Percentiles rank a stretch among this genome's conserved stretches.
Evolutionary conservation across 2,888 invertebrate species (phyloP).

Genomic region (Polydrusus pterygomalis): DNA sequence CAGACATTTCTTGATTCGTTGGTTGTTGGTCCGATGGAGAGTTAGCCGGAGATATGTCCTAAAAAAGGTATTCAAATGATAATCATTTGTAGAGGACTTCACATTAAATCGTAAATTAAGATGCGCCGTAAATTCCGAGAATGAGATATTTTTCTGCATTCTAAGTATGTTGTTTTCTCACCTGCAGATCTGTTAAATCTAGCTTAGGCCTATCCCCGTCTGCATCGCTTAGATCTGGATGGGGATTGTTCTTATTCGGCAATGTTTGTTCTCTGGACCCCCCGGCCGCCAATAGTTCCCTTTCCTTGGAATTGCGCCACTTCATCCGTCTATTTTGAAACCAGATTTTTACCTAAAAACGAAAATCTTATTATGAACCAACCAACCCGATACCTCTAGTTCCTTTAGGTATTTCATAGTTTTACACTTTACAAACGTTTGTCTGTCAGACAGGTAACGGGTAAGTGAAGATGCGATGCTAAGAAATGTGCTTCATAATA

Average conservation of each 20-base stretch:
- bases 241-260: constrained; percentile 97
- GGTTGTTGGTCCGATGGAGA: constrained; percentile 65
- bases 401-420: too few relatives aligned
- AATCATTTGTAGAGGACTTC: too few relatives aligned
- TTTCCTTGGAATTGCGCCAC: constrained; percentile 98
- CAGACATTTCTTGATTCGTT: constrained; percentile 28
- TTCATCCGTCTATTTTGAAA: constrained; percentile 99
- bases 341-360: constrained; percentile 86
- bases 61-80: constrained; percentile 12
- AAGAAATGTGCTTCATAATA: too few relatives aligned
- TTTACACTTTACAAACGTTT: too few relatives aligned
- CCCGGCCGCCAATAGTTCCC: constrained; percentile 93
- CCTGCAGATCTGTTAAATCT: constrained; percentile 74
- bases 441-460: too few relatives aligned
- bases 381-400: too few relatives aligned
- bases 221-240: constrained; percentile 94
- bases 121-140: too few relatives aligned
- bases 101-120: too few relatives aligned
- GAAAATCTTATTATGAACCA: constrained; percentile 3
- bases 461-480: too few relatives aligned
- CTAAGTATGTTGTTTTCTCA: constrained; percentile 27
- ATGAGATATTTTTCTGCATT: too few relatives aligned
- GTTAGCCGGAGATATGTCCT: constrained; percentile 74
- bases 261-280: constrained; percentile 96
- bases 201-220: constrained; percentile 86